Evolutionary conservation across 2,888 invertebrate species (phyloP).

Genomic region (Acleris holmiana): DNA sequence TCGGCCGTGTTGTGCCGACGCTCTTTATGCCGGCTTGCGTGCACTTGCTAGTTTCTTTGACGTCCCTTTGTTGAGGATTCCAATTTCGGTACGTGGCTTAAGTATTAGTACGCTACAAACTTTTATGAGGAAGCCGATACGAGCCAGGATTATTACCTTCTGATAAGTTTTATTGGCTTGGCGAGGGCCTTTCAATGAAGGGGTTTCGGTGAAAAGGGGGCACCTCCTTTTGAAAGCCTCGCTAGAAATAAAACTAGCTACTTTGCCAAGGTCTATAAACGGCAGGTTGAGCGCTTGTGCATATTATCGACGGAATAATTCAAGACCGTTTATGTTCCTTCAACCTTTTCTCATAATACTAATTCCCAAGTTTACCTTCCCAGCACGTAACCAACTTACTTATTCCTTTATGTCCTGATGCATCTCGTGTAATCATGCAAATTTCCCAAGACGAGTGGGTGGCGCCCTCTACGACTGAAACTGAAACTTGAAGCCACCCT

Average conservation of each 20-base stretch:
- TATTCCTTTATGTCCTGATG: conserved; percentile 56
- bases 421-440: conserved; percentile 78
- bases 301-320: background rate
- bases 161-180: conserved; percentile 19
- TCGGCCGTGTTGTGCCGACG: conserved; percentile 69
- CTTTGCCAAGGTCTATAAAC: background rate
- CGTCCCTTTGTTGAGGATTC: conserved; percentile 78
- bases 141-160: conserved; percentile 18
- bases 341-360: background rate
- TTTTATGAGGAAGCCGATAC: conserved; percentile 25
- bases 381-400: conserved; percentile 28
- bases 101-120: conserved; percentile 22
- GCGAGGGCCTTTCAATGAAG: conserved; percentile 6
- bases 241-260: background rate
- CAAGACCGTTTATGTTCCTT: background rate
- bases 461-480: conserved; percentile 68
- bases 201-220: background rate
- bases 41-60: conserved; percentile 82
- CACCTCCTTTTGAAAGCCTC: background rate
- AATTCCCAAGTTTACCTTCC: conserved; percentile 11
- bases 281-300: too few relatives aligned
- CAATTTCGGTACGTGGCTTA: conserved; percentile 67
- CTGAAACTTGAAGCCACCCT: conserved; percentile 71
- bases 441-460: conserved; percentile 71
- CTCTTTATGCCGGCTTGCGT: conserved; percentile 79